Base-by-base conservation (phyloP, 2,797 vertebrate genomes). In the Lycodopsis pacificus region DNA sequence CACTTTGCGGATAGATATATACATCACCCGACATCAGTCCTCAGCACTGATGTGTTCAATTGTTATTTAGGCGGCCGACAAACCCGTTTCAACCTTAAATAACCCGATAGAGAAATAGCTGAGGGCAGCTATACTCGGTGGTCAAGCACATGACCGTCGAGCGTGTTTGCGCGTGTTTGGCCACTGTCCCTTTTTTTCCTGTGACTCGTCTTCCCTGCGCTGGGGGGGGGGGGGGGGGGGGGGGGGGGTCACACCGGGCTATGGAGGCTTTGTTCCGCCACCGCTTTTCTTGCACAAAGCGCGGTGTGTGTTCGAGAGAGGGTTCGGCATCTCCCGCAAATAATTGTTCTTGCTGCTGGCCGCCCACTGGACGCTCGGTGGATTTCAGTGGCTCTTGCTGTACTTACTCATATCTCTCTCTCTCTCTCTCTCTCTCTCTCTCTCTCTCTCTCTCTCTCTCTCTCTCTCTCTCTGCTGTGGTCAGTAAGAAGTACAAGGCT, bases 261-360 rank as follows among this genome's bases (percentile, higher is more conserved):
- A 67, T 77, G 54, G 81, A 74, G 61, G 80, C 91, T 92, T 93
- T 95, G 93, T 94, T 94, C 91, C 90, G 27, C 87, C 92, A 30
- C 79, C 40, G 49, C 88, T 91, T 81, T 5, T 73, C 76, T 80
- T 27, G 54, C 53, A 96, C 94, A 96, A 94, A 95, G 95, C 85
- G 19, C 59, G 14, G 71, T 91, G 93, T 95, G 94, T 95, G 86
- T 87, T 78, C 13, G 58, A 89, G 67, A 88, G 82, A 91, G 86
- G 82, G 84, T 78, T 92, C 83, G 88, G 91, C 92, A 91, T 93
- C 86, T 80, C 90, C 85, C 76, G 89, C 66, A 95, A 94, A 95
- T 94, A 95, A 95, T 94, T 94, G 91, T 77, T 88, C 90, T 90
- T 44, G 89, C 86, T 87, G 84, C 87, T 56, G 77, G 85, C 90